Conservation (phyloP, 2,113 vertebrate genomes). For the Mobula hypostoma region DNA sequence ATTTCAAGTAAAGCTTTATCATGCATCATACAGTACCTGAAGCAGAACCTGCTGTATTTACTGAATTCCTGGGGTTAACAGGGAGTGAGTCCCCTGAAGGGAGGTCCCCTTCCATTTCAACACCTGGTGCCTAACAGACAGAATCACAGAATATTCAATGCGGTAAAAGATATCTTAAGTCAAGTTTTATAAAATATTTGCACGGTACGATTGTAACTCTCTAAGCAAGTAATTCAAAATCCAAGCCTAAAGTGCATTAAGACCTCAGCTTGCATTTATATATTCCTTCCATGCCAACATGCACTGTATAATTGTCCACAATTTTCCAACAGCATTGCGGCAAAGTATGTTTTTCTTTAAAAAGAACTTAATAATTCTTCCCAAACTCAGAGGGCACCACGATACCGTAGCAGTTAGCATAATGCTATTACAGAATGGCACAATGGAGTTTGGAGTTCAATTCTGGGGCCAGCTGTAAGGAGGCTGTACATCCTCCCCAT, state of each 20-base stretch:
- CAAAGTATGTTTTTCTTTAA: neutral
- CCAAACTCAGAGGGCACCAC: neutral
- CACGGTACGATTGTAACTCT: neutral
- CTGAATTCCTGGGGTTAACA: neutral
- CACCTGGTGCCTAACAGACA: neutral
- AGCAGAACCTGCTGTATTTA: neutral
- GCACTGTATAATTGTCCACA: too few relatives aligned
- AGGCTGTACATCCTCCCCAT: too few relatives aligned
- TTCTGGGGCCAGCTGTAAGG: too few relatives aligned
- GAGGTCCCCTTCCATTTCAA: slow-evolving; percentile 14
- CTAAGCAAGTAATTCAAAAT: neutral
- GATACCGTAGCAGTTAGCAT: too few relatives aligned
- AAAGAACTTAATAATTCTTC: neutral
- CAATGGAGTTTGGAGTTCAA: too few relatives aligned
- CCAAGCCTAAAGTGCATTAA: neutral
- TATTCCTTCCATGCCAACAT: neutral
- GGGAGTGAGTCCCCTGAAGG: neutral
- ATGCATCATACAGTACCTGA: neutral
- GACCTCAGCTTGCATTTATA: neutral
- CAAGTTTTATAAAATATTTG: neutral
- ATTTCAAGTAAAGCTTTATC: neutral
- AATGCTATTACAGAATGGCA: too few relatives aligned
- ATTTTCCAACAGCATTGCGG: neutral
- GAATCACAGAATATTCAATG: neutral
- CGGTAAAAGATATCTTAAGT: neutral